These are phyloP conservation scores for Oxyruncus cristatus DNA, from an alignment of 2,113 vertebrate genomes.

Conservation along the genomic window DNA sequence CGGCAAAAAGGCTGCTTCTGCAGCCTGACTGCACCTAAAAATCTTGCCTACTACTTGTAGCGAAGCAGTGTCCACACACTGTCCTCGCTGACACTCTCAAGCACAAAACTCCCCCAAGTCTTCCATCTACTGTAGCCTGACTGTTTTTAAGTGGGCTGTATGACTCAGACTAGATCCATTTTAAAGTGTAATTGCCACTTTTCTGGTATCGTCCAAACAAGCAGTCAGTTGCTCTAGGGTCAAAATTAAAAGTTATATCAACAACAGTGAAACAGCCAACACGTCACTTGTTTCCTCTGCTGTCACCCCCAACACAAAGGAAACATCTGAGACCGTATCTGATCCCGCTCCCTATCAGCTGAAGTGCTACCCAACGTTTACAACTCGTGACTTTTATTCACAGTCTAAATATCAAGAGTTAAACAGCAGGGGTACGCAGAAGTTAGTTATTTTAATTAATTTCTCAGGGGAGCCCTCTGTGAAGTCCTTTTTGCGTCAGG, in stretches of 20 bases:
- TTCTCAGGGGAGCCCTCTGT: not conserved
- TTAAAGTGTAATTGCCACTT: accelerated
- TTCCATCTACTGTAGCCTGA: not conserved
- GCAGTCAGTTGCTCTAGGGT: not conserved
- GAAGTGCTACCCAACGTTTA: not conserved
- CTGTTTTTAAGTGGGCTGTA: not conserved
- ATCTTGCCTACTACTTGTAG: not conserved
- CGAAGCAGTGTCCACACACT: not conserved
- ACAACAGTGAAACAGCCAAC: not conserved
- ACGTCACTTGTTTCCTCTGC: not conserved
- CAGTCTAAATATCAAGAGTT: not conserved
- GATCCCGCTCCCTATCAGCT: accelerated
- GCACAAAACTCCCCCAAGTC: not conserved
- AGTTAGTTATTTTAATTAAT: not conserved
- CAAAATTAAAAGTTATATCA: not conserved
- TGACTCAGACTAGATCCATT: not conserved
- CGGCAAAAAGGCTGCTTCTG: not conserved
- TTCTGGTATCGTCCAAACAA: not conserved
- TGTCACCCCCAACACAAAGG: not conserved
- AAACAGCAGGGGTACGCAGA: accelerated
- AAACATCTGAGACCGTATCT: not conserved
- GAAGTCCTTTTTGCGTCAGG: not conserved
- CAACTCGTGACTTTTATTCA: not conserved
- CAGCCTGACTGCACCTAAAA: not conserved
- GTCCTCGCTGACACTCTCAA: accelerated